Percentiles rank a stretch among this genome's conserved stretches.
Conservation (phyloP, 2,888 invertebrate genomes). For the Parascotia fuliginaria region DNA sequence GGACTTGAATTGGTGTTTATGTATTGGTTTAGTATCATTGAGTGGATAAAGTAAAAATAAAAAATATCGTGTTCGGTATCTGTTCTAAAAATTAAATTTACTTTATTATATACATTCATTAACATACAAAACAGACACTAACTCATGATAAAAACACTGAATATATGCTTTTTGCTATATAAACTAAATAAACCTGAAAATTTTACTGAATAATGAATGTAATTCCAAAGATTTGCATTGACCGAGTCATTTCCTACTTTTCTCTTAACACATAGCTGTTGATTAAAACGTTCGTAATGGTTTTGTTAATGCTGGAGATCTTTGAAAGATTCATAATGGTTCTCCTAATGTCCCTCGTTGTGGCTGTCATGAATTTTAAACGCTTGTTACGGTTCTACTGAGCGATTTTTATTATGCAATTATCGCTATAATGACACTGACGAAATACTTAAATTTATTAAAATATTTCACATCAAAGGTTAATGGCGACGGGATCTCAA, state of each 20-base stretch:
- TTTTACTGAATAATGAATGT: slow-evolving; percentile 50
- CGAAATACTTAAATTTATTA: slow-evolving; percentile 31
- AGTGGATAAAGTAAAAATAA: no score
- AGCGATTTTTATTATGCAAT: slow-evolving; percentile 36
- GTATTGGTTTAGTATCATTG: no score
- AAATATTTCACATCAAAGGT: slow-evolving; percentile 47
- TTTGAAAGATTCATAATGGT: slow-evolving; percentile 47
- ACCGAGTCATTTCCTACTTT: slow-evolving; percentile 46
- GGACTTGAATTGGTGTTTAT: no score
- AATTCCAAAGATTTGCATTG: slow-evolving; percentile 63
- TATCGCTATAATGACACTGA: slow-evolving; percentile 20
- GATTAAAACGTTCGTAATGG: slow-evolving; percentile 47
- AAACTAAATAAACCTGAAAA: slow-evolving; percentile 42
- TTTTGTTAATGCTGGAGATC: slow-evolving; percentile 49
- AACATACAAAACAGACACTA: no score
- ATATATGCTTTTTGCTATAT: no score
- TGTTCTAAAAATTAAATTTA: no score
- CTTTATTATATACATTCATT: no score
- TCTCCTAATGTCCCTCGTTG: slow-evolving; percentile 28
- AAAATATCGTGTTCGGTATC: no score
- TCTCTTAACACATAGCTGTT: slow-evolving; percentile 22
- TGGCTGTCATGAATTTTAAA: slow-evolving; percentile 31
- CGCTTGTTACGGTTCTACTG: slow-evolving; percentile 13
- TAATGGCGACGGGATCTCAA: slow-evolving; percentile 60
- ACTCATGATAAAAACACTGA: no score